These are phyloP conservation scores for Panulirus ornatus DNA, from an alignment of 1,140 invertebrate genomes.

Conservation along the genomic window DNA sequence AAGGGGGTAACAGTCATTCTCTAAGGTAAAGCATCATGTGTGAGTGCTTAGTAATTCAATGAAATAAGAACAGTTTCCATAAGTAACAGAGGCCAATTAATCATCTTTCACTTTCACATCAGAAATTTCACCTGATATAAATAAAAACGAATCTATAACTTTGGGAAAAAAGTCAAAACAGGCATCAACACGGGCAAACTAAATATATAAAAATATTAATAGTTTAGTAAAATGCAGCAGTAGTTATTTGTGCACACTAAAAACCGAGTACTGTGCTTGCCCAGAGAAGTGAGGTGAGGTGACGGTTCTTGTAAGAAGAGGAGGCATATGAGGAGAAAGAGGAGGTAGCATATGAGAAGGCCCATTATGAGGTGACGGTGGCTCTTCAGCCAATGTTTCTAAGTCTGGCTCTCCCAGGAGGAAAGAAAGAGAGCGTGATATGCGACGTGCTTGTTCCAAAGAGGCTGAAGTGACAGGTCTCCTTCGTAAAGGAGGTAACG, in stretches of 20 bases:
- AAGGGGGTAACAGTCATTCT: too few species aligned
- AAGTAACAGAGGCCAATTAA: too few species aligned
- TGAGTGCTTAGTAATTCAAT: too few species aligned
- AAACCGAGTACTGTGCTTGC: conserved; percentile 65
- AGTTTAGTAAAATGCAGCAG: not conserved
- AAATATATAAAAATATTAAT: not conserved
- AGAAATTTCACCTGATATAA: too few species aligned
- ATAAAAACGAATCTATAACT: too few species aligned
- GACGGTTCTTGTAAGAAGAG: conserved; percentile 72
- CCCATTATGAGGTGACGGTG: conserved; percentile 27
- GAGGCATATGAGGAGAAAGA: conserved; percentile 66
- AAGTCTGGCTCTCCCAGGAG: conserved; percentile 78
- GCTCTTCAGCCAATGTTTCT: conserved; percentile 71
- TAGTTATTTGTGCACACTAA: not conserved
- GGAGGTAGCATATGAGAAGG: conserved; percentile 51
- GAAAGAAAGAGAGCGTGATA: conserved; percentile 77
- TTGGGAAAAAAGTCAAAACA: too few species aligned
- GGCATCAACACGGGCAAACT: too few species aligned
- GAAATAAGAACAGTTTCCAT: too few species aligned
- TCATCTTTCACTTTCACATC: too few species aligned
- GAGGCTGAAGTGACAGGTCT: conserved; percentile 39
- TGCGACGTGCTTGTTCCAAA: conserved; percentile 71
- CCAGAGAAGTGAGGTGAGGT: conserved; percentile 73
- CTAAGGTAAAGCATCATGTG: too few species aligned
- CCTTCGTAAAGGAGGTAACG: conserved; percentile 39